Base-by-base conservation (phyloP, 2,888 invertebrate genomes). In the Clunio marinus region DNA sequence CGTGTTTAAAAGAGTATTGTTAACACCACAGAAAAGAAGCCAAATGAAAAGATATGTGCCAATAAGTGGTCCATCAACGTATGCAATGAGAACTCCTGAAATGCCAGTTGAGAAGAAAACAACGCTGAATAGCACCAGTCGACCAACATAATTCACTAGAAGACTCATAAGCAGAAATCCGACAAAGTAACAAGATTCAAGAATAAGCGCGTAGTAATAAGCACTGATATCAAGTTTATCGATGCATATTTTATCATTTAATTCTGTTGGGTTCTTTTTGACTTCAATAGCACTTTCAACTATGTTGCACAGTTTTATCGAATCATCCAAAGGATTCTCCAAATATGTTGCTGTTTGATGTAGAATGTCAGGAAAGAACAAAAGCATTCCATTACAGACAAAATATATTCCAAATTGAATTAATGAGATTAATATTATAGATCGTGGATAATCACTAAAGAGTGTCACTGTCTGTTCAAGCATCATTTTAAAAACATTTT, bases 341-440 rank as follows among this genome's bases (percentile, higher is more conserved):
- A 73, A 72, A 69, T 73, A 76, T 24, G 74, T 73, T 0, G 73
- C 74, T 25, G 76, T 73, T 60, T 74, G 74, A 70, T 77, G 76
- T 28, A 77, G 70, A 15, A 78, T 76, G 63, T 75, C 74, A 1
- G 77, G 77, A 68, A 77, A 76, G 75, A 76, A 78, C 74, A 78
- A 75, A 28, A 77, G 75, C 74, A 77, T 74, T 28, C 76, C 75
- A 70, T 76, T 75, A 17, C 74, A 76, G 27, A 76, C 76, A 8
- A 73, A 71, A 69, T 75, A 76, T 1, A 76, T 75, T 46, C 73
- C 75, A 70, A 77, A 77, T 71, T 77, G 76, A 55, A 78, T 73
- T 2, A 27, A 4, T 5, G 45, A 63, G 24, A 63, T 24, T 7
- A 25, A 17, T 15, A 13, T 27, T 1, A 63, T 63, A 1, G 63